phyloP scores from a whole-genome alignment of 2,797 vertebrate species.

The Peromyscus aztecus region DNA sequence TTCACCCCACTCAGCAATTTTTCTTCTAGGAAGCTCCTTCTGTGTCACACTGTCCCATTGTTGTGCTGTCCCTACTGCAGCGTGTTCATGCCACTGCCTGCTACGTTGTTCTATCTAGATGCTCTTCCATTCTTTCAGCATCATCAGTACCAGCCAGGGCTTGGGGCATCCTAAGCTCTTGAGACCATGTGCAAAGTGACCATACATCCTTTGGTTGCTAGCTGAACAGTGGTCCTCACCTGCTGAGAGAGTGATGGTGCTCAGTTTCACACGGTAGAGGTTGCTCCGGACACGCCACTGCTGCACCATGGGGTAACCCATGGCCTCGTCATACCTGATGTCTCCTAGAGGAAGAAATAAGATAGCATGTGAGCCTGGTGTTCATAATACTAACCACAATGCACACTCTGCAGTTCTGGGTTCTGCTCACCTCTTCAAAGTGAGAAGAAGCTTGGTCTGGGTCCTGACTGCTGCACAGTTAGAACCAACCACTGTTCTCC shows the following conservation, averaged over 20 bases:
- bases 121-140: not conserved
- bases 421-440: not conserved
- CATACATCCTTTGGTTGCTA: rapidly evolving
- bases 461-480: rapidly evolving
- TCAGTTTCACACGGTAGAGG: slow-evolving; percentile 98
- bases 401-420: not conserved
- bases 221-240: slow-evolving; percentile 87
- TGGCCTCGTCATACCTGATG: slow-evolving; percentile 95
- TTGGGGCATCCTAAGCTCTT: not conserved
- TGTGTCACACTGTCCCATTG: rapidly evolving
- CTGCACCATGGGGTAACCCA: slow-evolving; percentile 98
- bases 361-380: not conserved
- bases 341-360: slow-evolving; percentile 89
- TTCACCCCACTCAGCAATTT: not conserved
- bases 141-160: not conserved
- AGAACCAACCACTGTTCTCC: rapidly evolving
- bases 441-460: not conserved
- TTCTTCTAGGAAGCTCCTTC: not conserved
- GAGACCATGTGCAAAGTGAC: rapidly evolving
- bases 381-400: rapidly evolving
- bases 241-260: slow-evolving; percentile 96
- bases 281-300: slow-evolving; percentile 98
- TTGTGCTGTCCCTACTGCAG: rapidly evolving
- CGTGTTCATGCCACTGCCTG: rapidly evolving
- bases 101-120: not conserved